Evolutionary conservation across 2,888 invertebrate genomes (phyloP), one percentile per base, ranked within the genome.

Genomic region (Thelaira solivaga): DNA sequence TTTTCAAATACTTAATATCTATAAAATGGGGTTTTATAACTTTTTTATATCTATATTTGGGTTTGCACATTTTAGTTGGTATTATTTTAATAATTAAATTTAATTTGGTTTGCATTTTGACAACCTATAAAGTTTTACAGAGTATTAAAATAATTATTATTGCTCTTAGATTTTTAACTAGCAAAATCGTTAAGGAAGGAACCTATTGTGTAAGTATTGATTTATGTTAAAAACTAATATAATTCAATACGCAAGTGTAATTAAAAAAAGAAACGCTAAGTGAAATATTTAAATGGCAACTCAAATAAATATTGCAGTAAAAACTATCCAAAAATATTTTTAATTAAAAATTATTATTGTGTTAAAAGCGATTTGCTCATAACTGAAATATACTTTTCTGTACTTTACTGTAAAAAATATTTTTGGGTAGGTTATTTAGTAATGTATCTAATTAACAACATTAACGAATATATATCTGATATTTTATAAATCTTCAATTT

Each of bases 81-180:
- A 43, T 34, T 47, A 67, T 43, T 43, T 45, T 24, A 31, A 29
- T 64, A 13, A 7, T 18, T 13, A 11, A 22, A 18, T 36, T 45
- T 55, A 29, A 26, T 29, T 55, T 61, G 41, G 49, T 41, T 59
- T 45, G 20, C 34, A 24, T 41, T 29, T n/a, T 29, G 39, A 18
- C 1, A 2, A 36, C 1, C 13, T 36, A 31, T 39, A 13, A 16
- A 4, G 7, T 5, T 36, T 71, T 13, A 57, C 3, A 43, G 39
- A 34, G 29, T 29, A 74, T 64, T 78, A 61, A 71, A 51, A 55
- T 8, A 39, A 8, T 55, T 68, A n/a, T 69, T 41, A 57, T 72
- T 80, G 51, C 61, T 80, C 71, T 61, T 68, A 80, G 71, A 59
- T 80, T 72, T 64, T 71, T 75, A 59, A 55, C 59, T 68, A 80